A percentile compares a stretch with the other conserved stretches of the same genome.
Evolutionary conservation across 2,797 vertebrate species (phyloP).

Genomic region (Clarias fuscus): DNA sequence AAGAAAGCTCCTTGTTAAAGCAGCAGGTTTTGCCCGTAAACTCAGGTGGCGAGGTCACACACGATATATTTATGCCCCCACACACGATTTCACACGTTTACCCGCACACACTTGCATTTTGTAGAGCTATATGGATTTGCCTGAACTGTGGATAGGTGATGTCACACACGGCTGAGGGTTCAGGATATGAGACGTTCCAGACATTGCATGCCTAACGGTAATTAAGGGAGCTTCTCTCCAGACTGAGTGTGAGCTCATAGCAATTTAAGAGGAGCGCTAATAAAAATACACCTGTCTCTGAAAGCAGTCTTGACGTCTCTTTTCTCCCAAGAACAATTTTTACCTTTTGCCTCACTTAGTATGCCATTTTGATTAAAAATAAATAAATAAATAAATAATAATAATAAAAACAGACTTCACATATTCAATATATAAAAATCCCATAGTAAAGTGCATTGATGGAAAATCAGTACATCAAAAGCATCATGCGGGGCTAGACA

Average conservation of each 20-base stretch:
- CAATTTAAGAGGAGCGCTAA: constrained; percentile 77
- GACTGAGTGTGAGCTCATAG: constrained; percentile 78
- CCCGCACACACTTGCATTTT: not conserved
- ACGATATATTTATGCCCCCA: constrained; percentile 21
- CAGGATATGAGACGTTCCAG: constrained; percentile 60
- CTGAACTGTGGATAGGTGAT: constrained; percentile 29
- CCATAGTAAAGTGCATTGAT: not conserved
- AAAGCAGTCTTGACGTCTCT: constrained; percentile 42
- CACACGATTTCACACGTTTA: constrained; percentile 24
- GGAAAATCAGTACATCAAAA: not conserved
- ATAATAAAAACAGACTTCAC: not conserved
- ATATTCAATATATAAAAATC: not conserved
- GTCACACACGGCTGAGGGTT: constrained; percentile 69
- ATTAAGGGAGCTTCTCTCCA: constrained; percentile 77
- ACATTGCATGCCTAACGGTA: constrained; percentile 75
- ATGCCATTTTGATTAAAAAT: not conserved
- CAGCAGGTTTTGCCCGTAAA: constrained; percentile 82
- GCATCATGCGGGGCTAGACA: not conserved
- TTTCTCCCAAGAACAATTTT: constrained; percentile 35
- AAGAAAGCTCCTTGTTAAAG: constrained; percentile 81
- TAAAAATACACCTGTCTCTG: constrained; percentile 88
- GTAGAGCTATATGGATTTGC: not conserved
- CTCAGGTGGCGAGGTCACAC: constrained; percentile 74
- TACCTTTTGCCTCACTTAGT: not conserved
- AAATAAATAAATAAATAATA: not conserved